These are phyloP conservation scores for Adela reaumurella DNA, from an alignment of 2,888 invertebrate species.

Conservation along the genomic window DNA sequence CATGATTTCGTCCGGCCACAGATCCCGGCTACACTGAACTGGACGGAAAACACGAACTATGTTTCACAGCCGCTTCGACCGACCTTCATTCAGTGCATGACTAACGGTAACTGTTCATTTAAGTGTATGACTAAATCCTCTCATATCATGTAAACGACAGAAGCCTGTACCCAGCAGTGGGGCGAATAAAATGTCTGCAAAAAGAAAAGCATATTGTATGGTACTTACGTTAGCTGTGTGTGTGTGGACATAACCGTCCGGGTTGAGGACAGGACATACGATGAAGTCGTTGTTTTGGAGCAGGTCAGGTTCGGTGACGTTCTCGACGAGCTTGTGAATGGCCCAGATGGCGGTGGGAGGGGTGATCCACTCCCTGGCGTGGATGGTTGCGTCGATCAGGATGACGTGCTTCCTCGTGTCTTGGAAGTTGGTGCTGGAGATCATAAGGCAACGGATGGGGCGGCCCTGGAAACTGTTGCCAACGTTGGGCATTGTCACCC, in stretches of 20 bases:
- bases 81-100: no score
- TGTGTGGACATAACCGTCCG: slow-evolving; percentile 67
- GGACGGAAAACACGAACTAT: no score
- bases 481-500: slow-evolving; percentile 43
- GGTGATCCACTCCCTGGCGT: slow-evolving; percentile 70
- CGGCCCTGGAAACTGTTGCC: slow-evolving; percentile 55
- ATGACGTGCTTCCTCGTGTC: slow-evolving; percentile 51
- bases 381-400: slow-evolving; percentile 60
- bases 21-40: no score
- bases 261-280: slow-evolving; percentile 64
- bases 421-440: slow-evolving; percentile 49
- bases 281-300: slow-evolving; percentile 63
- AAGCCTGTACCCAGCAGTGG: no score
- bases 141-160: no score
- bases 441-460: slow-evolving; percentile 53
- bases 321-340: slow-evolving; percentile 61
- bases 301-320: slow-evolving; percentile 52
- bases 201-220: no score
- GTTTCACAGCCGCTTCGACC: no score
- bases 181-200: no score
- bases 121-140: no score
- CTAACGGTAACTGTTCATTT: no score
- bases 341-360: slow-evolving; percentile 63
- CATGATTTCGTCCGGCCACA: no score
- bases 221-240: slow-evolving; percentile 39